Percentiles rank a stretch among this genome's conserved stretches.
phyloP scores from a whole-genome alignment of 2,888 invertebrate species.

The Flexamia atlantica region DNA sequence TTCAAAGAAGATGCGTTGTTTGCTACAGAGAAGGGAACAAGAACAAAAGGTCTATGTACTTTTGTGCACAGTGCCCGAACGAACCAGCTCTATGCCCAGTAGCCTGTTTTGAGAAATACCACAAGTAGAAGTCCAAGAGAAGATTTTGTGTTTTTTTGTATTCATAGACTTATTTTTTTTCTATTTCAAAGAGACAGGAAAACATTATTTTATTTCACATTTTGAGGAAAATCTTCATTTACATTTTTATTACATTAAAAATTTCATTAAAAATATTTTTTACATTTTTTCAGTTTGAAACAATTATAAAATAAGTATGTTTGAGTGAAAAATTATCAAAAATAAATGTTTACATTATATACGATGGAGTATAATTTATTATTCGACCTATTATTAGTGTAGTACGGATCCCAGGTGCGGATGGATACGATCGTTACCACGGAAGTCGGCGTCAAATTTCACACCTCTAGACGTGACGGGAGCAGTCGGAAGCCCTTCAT shows the following conservation, averaged over 20 bases:
- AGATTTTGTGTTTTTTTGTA: conserved; percentile 7
- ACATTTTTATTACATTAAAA: neutral
- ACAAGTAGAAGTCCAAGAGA: neutral
- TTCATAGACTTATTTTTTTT: conserved; percentile 11
- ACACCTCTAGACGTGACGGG: neutral
- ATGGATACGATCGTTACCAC: no score
- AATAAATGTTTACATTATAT: neutral
- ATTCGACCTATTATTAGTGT: neutral
- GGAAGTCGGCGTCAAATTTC: conserved; percentile 24
- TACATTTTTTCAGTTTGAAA: conserved; percentile 14
- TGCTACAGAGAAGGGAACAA: conserved; percentile 21
- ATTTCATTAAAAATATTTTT: neutral
- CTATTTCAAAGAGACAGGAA: neutral
- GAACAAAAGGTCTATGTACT: neutral
- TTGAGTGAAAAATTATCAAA: conserved; percentile 10
- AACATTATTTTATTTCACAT: neutral
- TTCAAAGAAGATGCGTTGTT: no score
- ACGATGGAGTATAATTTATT: conserved; percentile 2
- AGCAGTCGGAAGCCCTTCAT: neutral
- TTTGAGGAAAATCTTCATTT: neutral
- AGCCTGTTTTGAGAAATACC: conserved; percentile 8
- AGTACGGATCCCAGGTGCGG: conserved; percentile 7
- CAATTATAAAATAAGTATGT: neutral
- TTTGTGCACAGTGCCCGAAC: conserved; percentile 13
- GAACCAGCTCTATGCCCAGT: conserved; percentile 12